Evolutionary conservation across 2,113 vertebrate species (phyloP).

Genomic region (Neodontobutis hainanensis): DNA sequence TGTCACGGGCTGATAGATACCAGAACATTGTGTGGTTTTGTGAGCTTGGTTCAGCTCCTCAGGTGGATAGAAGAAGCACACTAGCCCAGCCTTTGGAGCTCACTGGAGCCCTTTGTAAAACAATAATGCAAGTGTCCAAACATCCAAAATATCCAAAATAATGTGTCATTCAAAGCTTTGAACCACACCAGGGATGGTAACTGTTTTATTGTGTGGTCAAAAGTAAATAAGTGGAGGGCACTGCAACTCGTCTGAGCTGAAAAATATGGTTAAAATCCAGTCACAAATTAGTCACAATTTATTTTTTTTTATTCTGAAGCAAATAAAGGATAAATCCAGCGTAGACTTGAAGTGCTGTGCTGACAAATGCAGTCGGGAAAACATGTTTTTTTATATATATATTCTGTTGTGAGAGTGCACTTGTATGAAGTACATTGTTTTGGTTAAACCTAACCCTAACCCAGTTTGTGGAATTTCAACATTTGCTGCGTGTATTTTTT

Average conservation of each 20-base stretch:
- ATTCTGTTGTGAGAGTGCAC: too few species aligned
- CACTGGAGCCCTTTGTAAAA: slow-evolving; percentile 19
- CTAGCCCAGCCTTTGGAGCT: slow-evolving; percentile 6
- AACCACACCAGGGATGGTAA: background rate
- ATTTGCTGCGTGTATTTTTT: background rate
- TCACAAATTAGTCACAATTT: slow-evolving; percentile 10
- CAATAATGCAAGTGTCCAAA: slow-evolving; percentile 9
- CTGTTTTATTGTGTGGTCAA: background rate
- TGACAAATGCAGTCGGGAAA: slow-evolving; percentile 12
- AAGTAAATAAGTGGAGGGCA: slow-evolving; percentile 1
- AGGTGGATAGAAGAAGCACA: slow-evolving; percentile 21
- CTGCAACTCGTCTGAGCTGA: background rate
- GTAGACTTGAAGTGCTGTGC: slow-evolving; percentile 25
- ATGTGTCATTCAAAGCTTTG: background rate
- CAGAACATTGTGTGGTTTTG: slow-evolving; percentile 45
- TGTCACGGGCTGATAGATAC: slow-evolving; percentile 47
- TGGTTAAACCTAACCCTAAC: background rate
- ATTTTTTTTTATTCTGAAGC: slow-evolving; percentile 45
- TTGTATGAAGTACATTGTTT: too few species aligned
- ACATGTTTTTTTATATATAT: background rate
- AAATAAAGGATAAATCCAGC: slow-evolving; percentile 23
- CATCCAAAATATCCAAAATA: slow-evolving; percentile 6
- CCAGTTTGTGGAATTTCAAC: background rate
- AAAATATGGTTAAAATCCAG: too few species aligned
- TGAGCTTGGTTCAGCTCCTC: slow-evolving; percentile 33